A percentile compares a stretch with the other conserved stretches of the same genome.
Evolutionary conservation across 2,797 vertebrate genomes (phyloP).

Genomic region (Hybognathus amarus): DNA sequence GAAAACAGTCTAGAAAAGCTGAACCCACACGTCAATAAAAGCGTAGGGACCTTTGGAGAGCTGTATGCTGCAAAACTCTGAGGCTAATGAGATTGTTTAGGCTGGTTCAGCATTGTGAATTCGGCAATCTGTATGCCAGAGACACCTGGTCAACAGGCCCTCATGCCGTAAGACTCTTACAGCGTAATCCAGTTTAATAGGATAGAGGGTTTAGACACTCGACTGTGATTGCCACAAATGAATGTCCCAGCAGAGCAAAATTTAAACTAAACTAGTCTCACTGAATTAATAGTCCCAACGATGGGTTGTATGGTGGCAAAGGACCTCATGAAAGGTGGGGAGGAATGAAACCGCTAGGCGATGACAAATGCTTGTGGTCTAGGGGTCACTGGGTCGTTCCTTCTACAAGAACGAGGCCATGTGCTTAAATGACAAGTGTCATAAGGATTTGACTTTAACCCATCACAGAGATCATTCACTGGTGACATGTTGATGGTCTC

Average conservation of each 20-base stretch:
- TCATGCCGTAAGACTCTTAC: constrained; percentile 74
- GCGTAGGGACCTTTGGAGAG: constrained; percentile 7
- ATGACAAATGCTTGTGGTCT: constrained; percentile 33
- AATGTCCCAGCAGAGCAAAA: constrained; percentile 55
- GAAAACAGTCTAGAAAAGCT: constrained; percentile 32
- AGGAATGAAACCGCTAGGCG: constrained; percentile 21
- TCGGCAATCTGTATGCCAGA: constrained; percentile 51
- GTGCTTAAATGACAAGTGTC: background rate
- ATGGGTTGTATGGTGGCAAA: background rate
- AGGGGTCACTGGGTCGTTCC: constrained; percentile 20
- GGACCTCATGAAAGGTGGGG: background rate
- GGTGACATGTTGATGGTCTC: background rate
- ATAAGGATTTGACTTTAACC: background rate
- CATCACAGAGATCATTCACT: constrained; percentile 20
- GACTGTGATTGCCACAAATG: constrained; percentile 64
- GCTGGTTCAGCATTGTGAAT: constrained; percentile 36
- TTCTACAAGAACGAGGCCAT: background rate
- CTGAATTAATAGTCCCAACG: constrained; percentile 51
- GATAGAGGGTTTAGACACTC: constrained; percentile 67
- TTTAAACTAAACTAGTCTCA: constrained; percentile 32
- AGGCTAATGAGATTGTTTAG: constrained; percentile 36
- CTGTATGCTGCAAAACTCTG: background rate
- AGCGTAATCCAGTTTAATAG: constrained; percentile 75
- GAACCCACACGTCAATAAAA: constrained; percentile 9
- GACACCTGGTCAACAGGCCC: constrained; percentile 64